A percentile compares a stretch with the other conserved stretches of the same genome.
Conservation (phyloP, 92 coral and sea anemone species). For the Plumapathes pennacea region DNA sequence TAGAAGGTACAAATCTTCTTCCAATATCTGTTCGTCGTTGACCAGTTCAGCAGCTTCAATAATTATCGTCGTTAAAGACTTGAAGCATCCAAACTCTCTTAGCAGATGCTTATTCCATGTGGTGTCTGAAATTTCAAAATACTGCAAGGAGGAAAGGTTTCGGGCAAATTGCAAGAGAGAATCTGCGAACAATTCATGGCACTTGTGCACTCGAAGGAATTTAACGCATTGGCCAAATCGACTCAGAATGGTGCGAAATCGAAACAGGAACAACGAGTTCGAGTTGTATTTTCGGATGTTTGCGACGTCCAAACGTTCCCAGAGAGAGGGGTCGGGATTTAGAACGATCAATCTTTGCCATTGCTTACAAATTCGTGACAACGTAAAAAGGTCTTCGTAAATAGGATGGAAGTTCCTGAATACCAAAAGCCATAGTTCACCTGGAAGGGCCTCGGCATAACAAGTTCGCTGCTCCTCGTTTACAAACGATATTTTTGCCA, state of each 20-base stretch:
- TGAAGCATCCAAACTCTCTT: constrained; percentile 54
- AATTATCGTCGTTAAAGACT: constrained; percentile 43
- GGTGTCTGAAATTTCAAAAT: constrained; percentile 65
- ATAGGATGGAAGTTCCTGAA: constrained; percentile 70
- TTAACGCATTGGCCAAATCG: constrained; percentile 49
- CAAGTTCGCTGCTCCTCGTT: too few species aligned
- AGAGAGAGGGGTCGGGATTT: constrained; percentile 70
- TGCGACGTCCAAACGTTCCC: constrained; percentile 61
- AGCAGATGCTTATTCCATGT: constrained; percentile 60
- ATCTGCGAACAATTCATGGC: constrained; percentile 61
- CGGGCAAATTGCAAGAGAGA: constrained; percentile 25
- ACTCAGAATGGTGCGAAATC: constrained; percentile 47
- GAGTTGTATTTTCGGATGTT: constrained; percentile 60
- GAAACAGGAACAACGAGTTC: constrained; percentile 46
- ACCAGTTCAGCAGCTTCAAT: constrained; percentile 44
- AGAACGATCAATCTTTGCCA: constrained; percentile 56
- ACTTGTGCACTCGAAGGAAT: constrained; percentile 57
- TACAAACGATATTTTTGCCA: too few species aligned
- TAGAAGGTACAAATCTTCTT: constrained; percentile 44
- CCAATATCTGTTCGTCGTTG: constrained; percentile 13
- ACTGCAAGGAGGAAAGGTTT: constrained; percentile 40
- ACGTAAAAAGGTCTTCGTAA: constrained; percentile 58
- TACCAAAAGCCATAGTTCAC: constrained; percentile 72
- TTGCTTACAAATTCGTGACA: constrained; percentile 66
- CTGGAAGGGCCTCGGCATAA: constrained; percentile 45